Conservation (phyloP, 1,140 invertebrate species). For the Doryteuthis pealeii region DNA sequence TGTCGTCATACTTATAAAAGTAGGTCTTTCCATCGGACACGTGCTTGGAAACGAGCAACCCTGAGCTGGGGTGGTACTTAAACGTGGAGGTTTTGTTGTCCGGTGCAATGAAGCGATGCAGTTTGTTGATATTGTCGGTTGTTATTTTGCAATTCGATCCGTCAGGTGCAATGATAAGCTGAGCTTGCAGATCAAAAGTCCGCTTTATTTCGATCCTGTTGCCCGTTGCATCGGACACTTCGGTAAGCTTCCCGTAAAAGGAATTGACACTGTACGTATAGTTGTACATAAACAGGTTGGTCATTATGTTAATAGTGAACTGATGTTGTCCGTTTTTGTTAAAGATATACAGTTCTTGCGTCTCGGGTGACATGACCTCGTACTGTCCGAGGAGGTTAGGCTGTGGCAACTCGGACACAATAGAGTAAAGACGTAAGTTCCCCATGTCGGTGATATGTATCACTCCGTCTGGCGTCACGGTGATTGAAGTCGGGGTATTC, state of each 20-base stretch:
- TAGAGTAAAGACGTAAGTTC: constrained; percentile 79
- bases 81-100: constrained; percentile 91
- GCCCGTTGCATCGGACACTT: constrained; percentile 88
- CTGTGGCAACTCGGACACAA: constrained; percentile 85
- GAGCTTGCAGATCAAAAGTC: constrained; percentile 70
- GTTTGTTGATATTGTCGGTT: constrained; percentile 80
- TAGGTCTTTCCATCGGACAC: constrained; percentile 82
- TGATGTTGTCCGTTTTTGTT: constrained; percentile 94
- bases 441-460: constrained; percentile 87
- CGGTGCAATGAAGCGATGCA: constrained; percentile 84
- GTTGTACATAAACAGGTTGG: constrained; percentile 85
- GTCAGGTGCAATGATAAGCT: constrained; percentile 91
- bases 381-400: constrained; percentile 89
- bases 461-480: constrained; percentile 85
- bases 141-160: constrained; percentile 86
- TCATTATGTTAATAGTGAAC: constrained; percentile 88
- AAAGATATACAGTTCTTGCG: constrained; percentile 92
- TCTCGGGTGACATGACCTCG: constrained; percentile 85
- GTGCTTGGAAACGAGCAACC: constrained; percentile 69
- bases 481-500: constrained; percentile 86
- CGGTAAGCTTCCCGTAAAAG: constrained; percentile 90
- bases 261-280: constrained; percentile 97
- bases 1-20: constrained; percentile 84
- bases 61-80: constrained; percentile 87
- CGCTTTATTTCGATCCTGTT: constrained; percentile 81